A percentile compares a stretch with the other conserved stretches of the same genome.
These are phyloP conservation scores for Ursus arctos DNA, from an alignment of 2,113 vertebrate genomes.

Conservation along the genomic window DNA sequence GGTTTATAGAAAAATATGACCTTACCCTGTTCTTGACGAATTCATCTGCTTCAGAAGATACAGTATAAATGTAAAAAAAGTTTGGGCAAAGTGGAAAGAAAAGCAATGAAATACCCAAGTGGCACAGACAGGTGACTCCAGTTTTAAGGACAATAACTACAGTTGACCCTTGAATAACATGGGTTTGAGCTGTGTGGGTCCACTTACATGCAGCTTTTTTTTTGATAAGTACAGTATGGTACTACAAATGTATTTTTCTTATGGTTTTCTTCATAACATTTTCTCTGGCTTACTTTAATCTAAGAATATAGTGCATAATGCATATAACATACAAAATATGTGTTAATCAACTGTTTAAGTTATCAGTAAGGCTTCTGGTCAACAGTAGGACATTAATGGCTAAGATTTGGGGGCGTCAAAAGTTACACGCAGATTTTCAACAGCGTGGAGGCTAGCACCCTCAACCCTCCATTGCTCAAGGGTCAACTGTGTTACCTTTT, in stretches of 20 bases:
- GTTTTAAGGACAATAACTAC: not conserved
- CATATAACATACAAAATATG: not conserved
- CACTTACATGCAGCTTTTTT: not conserved
- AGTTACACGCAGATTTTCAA: not conserved
- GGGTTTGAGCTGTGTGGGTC: not conserved
- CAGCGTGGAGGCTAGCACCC: not conserved
- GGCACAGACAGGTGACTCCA: not conserved
- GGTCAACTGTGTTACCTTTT: not conserved
- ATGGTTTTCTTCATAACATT: not conserved
- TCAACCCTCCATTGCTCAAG: not conserved
- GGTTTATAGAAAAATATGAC: not conserved
- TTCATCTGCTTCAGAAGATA: not conserved
- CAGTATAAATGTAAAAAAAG: not conserved
- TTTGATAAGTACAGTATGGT: not conserved
- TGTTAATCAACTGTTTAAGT: not conserved
- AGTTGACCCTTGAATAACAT: not conserved
- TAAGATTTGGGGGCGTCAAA: not conserved
- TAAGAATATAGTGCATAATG: not conserved
- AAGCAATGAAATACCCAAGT: not conserved
- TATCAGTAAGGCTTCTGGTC: not conserved
- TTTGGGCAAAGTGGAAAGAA: not conserved
- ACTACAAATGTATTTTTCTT: not conserved
- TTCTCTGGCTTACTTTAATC: not conserved
- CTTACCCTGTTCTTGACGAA: not conserved
- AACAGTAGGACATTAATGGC: not conserved